These are phyloP conservation scores for Drosophila micromelanica DNA, from an alignment of 1,140 invertebrate genomes.

Conservation along the genomic window DNA sequence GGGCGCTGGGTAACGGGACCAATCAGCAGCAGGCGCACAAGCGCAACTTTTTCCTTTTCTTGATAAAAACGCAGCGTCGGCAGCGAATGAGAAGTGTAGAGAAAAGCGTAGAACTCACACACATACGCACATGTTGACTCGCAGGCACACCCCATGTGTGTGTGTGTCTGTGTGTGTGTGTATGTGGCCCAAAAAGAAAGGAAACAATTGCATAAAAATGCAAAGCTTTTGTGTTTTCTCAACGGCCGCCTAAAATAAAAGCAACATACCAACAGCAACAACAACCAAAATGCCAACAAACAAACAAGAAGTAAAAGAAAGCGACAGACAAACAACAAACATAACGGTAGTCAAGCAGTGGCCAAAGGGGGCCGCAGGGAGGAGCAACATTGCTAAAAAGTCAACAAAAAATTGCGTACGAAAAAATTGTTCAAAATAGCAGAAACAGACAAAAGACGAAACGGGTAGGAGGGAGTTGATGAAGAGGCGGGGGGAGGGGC, in stretches of 20 bases:
- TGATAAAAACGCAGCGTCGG: conserved; percentile 61
- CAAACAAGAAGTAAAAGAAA: conserved; percentile 65
- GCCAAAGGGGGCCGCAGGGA: conserved; percentile 10
- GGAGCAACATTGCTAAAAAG: conserved; percentile 24
- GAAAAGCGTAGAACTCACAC: conserved; percentile 51
- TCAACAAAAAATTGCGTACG: conserved; percentile 41
- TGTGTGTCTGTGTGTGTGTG: too few relatives aligned
- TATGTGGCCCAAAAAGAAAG: conserved; percentile 15
- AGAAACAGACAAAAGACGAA: conserved; percentile 24
- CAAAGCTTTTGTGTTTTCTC: conserved; percentile 77
- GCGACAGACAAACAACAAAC: conserved; percentile 65
- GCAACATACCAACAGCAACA: conserved; percentile 37
- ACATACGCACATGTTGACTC: conserved; percentile 34
- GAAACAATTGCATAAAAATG: conserved; percentile 40
- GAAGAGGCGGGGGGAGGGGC: not conserved
- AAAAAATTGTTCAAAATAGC: conserved; percentile 58
- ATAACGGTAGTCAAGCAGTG: conserved; percentile 36
- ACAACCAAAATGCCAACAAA: conserved; percentile 21
- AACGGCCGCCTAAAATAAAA: conserved; percentile 74
- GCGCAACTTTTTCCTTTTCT: conserved; percentile 76
- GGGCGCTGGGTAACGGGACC: conserved; percentile 46
- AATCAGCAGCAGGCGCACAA: conserved; percentile 71
- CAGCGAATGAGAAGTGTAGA: conserved; percentile 79
- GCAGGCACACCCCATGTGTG: conserved; percentile 11
- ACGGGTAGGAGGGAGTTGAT: not conserved